phyloP scores from a whole-genome alignment of 1,140 invertebrate genomes.

The Brachionus calyciflorus region DNA sequence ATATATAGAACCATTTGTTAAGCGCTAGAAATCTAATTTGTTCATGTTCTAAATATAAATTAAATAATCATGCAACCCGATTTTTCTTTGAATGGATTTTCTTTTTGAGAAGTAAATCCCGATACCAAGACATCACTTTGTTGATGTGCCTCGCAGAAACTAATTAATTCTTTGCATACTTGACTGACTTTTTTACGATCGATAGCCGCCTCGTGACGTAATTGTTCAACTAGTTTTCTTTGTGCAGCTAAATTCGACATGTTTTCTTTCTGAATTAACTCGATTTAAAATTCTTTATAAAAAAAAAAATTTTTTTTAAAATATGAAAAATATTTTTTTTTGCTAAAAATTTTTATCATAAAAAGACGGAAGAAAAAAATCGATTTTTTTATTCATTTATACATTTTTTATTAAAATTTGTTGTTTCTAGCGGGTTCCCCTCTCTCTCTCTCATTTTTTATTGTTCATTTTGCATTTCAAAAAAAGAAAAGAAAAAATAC shows the following conservation, averaged over 20 bases:
- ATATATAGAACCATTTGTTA: neutral
- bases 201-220: slow-evolving; percentile 41
- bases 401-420: neutral
- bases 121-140: slow-evolving; percentile 29
- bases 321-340: neutral
- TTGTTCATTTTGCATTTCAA: no score
- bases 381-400: no score
- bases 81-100: slow-evolving; percentile 48
- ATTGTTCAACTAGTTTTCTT: slow-evolving; percentile 45
- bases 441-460: no score
- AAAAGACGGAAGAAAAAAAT: no score
- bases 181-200: slow-evolving; percentile 46
- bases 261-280: no score
- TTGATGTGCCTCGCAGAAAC: slow-evolving; percentile 45
- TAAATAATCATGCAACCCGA: slow-evolving; percentile 36
- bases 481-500: no score
- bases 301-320: neutral
- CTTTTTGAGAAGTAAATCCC: slow-evolving; percentile 40
- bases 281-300: no score
- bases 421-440: no score
- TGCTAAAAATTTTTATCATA: no score
- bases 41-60: no score
- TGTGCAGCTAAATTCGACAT: slow-evolving; percentile 46
- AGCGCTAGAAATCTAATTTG: no score
- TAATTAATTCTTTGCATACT: slow-evolving; percentile 47